Base-by-base conservation (phyloP, 2,888 invertebrate genomes). In the Allophyes oxyacanthae region DNA sequence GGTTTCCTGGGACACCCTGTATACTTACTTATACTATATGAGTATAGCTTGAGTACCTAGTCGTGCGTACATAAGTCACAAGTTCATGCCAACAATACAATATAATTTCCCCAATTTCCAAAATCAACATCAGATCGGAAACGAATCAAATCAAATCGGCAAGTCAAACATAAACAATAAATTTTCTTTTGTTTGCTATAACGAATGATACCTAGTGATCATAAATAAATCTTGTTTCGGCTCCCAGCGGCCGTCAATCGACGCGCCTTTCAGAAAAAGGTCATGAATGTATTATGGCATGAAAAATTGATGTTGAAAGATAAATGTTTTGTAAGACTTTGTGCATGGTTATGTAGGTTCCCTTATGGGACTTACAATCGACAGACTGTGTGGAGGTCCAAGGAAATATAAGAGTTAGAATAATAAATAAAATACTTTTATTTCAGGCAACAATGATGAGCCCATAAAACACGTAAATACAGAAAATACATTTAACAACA, bases 251-350 rank as follows among this genome's bases (percentile, higher is more conserved):
- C 10, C 11, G 25, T 25, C 59, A 38, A 42, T 53, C 25, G 7
- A 25, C 26, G 32, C 30, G 6, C 6, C 11, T 9, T 64, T n/a
- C 13, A 11, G 9, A 26, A 37, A 20, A 5, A 8, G 5, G 5
- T 20, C 20, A 28, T 55, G 33, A 61, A 61, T 61, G 11, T 11
- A 10, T 55, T 33, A 64, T 14, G 33, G 10, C 36, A 3, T 37
- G 43, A 37, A 46, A 61, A 42, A 55, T n/a, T 4, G 32, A 32
- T 3, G n/a, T 4, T 32, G n/a, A n/a, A 32, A 0, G 42, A 63
- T 36, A 15, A 11, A 34, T 7, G 7, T 44, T 0, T 32, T 57
- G 32, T n/a, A 2, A 4, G 20, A 3, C 20, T 20, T 20, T 20
- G 20, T 20, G 20, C 4, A 20, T 20, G 20, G 2, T 20, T 20